A percentile compares a stretch with the other conserved stretches of the same genome.
These are phyloP conservation scores for Nomada flava DNA, from an alignment of 2,888 invertebrate genomes.

Conservation along the genomic window DNA sequence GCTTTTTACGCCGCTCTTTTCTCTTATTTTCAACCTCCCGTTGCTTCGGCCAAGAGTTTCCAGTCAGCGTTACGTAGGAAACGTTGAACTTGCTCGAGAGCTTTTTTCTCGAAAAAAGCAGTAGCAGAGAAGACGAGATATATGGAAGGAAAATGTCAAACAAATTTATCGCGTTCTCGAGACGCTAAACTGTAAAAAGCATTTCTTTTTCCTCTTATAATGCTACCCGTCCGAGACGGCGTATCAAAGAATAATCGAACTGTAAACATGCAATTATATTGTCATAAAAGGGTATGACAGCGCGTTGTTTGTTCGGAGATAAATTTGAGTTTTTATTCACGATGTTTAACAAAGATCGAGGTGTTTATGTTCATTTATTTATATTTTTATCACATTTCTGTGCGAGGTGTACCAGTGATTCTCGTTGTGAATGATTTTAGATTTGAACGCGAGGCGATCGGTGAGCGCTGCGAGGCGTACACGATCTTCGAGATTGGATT, in stretches of 20 bases:
- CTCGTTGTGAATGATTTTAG: no score
- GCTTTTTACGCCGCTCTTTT: conserved; percentile 75
- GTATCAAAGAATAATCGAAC: neutral
- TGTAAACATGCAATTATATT: neutral
- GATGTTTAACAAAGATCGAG: no score
- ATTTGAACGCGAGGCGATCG: no score
- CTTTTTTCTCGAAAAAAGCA: conserved; percentile 55
- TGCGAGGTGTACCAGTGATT: no score
- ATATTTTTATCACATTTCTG: no score
- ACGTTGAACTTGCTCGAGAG: conserved; percentile 68
- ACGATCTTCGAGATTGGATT: no score
- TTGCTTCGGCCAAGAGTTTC: conserved; percentile 69
- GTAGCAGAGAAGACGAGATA: conserved; percentile 45
- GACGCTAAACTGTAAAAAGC: conserved; percentile 46
- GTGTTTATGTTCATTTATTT: no score
- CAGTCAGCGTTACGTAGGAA: conserved; percentile 75
- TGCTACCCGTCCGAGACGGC: neutral
- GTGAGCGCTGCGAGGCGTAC: no score
- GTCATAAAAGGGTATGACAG: neutral
- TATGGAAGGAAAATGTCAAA: conserved; percentile 64
- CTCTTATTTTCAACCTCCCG: conserved; percentile 73
- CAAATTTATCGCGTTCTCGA: conserved; percentile 55
- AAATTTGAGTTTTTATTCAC: no score
- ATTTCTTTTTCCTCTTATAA: neutral
- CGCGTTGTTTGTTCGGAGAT: no score